Evolutionary conservation across 2,888 invertebrate genomes (phyloP).

Genomic region (Ectemnius continuus): DNA sequence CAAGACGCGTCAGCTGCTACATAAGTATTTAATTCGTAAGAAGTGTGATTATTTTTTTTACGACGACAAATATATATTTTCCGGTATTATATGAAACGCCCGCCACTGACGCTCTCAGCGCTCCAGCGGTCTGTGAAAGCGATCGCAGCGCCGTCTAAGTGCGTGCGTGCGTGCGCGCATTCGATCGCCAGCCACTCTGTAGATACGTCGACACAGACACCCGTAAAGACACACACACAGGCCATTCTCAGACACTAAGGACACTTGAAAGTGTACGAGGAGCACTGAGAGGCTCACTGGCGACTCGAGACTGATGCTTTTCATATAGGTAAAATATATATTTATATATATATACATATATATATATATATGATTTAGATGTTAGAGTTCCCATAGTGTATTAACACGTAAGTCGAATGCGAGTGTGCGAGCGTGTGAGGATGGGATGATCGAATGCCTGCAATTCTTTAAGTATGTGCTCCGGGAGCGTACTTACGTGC

Average conservation of each 20-base stretch:
- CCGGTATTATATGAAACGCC: conserved; percentile 77
- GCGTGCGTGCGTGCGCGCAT: too few relatives aligned
- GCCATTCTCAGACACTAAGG: conserved; percentile 12
- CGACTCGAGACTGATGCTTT: conserved; percentile 77
- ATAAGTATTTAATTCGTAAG: conserved; percentile 76
- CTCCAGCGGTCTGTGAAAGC: conserved; percentile 19
- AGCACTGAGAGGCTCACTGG: conserved; percentile 64
- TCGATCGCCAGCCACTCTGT: conserved; percentile 51
- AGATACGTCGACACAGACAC: conserved; percentile 1
- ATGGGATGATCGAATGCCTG: background rate
- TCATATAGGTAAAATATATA: conserved; percentile 78
- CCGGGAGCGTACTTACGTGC: background rate
- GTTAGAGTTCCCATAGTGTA: conserved; percentile 69
- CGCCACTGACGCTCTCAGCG: conserved; percentile 69
- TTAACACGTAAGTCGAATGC: conserved; percentile 68
- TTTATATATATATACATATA: conserved; percentile 71
- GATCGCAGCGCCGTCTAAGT: too few relatives aligned
- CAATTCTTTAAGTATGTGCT: background rate
- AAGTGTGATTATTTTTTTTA: conserved; percentile 77
- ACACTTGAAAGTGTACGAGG: conserved; percentile 30
- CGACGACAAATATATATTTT: conserved; percentile 77
- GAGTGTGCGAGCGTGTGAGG: conserved; percentile 34
- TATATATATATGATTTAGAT: conserved; percentile 76
- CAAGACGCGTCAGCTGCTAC: conserved; percentile 72
- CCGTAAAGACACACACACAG: background rate